Percentiles rank a stretch among this genome's conserved stretches.
Evolutionary conservation across 2,797 vertebrate species (phyloP).

Genomic region (Rhinophrynus dorsalis): DNA sequence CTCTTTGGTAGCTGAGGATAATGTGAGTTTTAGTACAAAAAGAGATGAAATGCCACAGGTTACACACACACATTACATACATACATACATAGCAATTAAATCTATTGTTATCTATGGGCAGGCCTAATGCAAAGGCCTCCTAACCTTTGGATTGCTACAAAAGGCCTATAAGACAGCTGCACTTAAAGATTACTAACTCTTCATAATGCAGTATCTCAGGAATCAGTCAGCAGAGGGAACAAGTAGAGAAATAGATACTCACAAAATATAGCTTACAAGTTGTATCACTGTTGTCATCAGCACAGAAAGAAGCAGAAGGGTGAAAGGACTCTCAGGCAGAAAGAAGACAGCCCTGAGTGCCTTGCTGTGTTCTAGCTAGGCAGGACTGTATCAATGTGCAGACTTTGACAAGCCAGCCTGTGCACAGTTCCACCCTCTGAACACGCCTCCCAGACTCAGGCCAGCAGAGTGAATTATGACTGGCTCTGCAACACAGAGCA

Average conservation of each 20-base stretch:
- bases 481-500: neutral
- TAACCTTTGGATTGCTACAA: too few species aligned
- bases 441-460: constrained; percentile 3
- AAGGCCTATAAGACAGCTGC: too few species aligned
- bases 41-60: too few species aligned
- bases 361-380: neutral
- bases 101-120: too few species aligned
- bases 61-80: too few species aligned
- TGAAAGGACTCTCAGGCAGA: neutral
- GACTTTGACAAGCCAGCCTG: constrained; percentile 28
- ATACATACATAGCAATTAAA: too few species aligned
- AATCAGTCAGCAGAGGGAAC: too few species aligned
- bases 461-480: neutral
- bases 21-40: too few species aligned
- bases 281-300: neutral
- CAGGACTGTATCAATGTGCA: neutral
- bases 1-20: too few species aligned
- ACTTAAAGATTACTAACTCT: too few species aligned
- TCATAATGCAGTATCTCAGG: too few species aligned
- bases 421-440: constrained; percentile 6
- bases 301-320: neutral
- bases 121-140: too few species aligned
- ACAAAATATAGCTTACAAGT: neutral
- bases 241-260: constrained; percentile 11
- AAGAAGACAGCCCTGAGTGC: neutral